Evolutionary conservation across 2,113 vertebrate species (phyloP).

Genomic region (Hemicordylus capensis): DNA sequence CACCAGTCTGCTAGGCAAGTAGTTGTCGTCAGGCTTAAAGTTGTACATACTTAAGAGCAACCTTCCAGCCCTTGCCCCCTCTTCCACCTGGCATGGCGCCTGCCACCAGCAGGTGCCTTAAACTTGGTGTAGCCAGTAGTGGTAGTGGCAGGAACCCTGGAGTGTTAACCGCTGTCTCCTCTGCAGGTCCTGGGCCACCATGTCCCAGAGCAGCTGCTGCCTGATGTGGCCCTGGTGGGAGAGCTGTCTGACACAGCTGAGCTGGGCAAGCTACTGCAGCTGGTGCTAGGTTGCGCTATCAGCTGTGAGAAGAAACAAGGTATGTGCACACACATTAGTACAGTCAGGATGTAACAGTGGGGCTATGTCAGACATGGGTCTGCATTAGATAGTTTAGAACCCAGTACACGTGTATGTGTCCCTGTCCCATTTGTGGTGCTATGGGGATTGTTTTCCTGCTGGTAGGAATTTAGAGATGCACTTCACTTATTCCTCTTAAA

Average conservation of each 20-base stretch:
- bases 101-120: neutral
- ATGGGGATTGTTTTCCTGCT: neutral
- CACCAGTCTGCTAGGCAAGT: neutral
- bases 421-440: neutral
- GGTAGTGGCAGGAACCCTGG: neutral
- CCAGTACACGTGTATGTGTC: neutral
- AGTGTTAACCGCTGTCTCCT: neutral
- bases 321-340: slow-evolving; percentile 52
- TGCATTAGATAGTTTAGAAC: neutral
- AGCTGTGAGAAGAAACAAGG: slow-evolving; percentile 93
- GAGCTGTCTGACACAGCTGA: slow-evolving; percentile 83
- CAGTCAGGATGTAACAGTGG: neutral
- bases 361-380: neutral
- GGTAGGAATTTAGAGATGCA: neutral
- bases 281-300: slow-evolving; percentile 89
- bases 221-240: slow-evolving; percentile 85
- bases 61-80: neutral
- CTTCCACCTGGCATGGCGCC: neutral
- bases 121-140: neutral
- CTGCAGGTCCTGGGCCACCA: slow-evolving; percentile 85
- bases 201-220: slow-evolving; percentile 82
- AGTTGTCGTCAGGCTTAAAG: neutral
- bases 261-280: slow-evolving; percentile 87
- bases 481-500: neutral
- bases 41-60: neutral